Conservation (phyloP, 1,140 invertebrate species). For the Pseudomyrmex concolor region DNA sequence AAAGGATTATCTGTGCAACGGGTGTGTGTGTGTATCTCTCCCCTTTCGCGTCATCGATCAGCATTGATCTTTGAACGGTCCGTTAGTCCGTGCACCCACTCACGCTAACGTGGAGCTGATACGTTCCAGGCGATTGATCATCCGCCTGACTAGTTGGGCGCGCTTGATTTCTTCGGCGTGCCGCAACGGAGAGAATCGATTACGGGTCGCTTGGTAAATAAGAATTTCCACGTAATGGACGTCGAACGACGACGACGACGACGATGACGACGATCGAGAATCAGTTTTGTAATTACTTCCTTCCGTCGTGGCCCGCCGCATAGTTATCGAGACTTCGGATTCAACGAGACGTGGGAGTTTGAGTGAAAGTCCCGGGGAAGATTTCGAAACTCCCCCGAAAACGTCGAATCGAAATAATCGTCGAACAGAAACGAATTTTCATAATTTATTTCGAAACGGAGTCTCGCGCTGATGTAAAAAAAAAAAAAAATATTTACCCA, state of each 20-base stretch:
- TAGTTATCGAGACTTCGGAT: conserved; percentile 13
- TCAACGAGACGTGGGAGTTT: background rate
- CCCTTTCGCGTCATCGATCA: conserved; percentile 27
- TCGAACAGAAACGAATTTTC: background rate
- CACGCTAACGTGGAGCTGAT: conserved; percentile 41
- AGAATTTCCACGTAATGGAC: conserved; percentile 34
- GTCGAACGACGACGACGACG: background rate
- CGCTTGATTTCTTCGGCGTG: conserved; percentile 56
- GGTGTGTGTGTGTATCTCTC: background rate
- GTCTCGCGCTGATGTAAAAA: background rate
- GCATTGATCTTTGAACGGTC: conserved; percentile 59
- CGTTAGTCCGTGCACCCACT: conserved; percentile 44
- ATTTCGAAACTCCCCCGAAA: background rate
- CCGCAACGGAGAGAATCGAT: conserved; percentile 30
- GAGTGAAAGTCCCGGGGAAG: background rate
- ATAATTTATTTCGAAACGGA: background rate
- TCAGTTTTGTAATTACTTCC: conserved; percentile 37
- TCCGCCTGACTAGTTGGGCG: conserved; percentile 54
- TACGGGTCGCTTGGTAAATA: conserved; percentile 44
- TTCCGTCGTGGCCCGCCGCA: conserved; percentile 8
- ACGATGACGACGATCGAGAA: conserved; percentile 1
- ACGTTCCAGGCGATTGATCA: conserved; percentile 63
- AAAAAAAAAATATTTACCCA: no score
- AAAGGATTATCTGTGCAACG: background rate
- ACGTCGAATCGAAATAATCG: background rate